Evolutionary conservation across 2,113 vertebrate genomes (phyloP), one percentile per base, ranked within the genome.

Genomic region (Hypomesus transpacificus): DNA sequence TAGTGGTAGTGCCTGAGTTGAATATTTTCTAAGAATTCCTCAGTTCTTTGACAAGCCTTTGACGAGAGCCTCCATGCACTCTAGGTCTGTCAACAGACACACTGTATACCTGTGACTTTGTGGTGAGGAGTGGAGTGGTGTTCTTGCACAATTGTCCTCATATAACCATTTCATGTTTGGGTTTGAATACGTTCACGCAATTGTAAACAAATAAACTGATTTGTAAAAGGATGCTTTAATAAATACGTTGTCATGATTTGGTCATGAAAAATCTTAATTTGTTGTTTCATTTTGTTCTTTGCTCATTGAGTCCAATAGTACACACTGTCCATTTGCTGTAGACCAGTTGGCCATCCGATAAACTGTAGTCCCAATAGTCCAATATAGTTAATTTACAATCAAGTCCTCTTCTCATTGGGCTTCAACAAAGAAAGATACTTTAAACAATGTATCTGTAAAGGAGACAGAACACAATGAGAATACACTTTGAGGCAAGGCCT

Each of bases 341-440:
- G 59, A 61, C 22, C 59, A 39, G 28, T 46, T 3, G 34, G 20
- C 31, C n/a, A 24, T 13, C n/a, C 20, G 14, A 17, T 61, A 16
- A 22, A 18, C 14, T 22, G 11, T 11, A 11, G 4, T 9, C 39
- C 9, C 39, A 20, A 18, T 22, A 51, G 56, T 21, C n/a, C 7
- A 9, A 63, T 71, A 51, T 28, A 11, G 14, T n/a, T 22, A 8
- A 52, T 3, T 34, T 71, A 3, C 3, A 6, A n/a, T 50, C 54
- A 17, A 39, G 26, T 46, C 1, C 31, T 54, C 54, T 52, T 70
- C 28, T 84, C 66, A 84, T 6, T 88, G 78, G 5, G 91, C 88
- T 60, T 93, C 93, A 84, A 92, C 61, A 28, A 97, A 98, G 82
- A 96, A 91, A 1, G 92, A 92, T 24, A 96, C 89, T 80, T 87